Evolutionary conservation across 1,140 invertebrate genomes (phyloP), one percentile per base, ranked within the genome.

Genomic region (Apis florea): DNA sequence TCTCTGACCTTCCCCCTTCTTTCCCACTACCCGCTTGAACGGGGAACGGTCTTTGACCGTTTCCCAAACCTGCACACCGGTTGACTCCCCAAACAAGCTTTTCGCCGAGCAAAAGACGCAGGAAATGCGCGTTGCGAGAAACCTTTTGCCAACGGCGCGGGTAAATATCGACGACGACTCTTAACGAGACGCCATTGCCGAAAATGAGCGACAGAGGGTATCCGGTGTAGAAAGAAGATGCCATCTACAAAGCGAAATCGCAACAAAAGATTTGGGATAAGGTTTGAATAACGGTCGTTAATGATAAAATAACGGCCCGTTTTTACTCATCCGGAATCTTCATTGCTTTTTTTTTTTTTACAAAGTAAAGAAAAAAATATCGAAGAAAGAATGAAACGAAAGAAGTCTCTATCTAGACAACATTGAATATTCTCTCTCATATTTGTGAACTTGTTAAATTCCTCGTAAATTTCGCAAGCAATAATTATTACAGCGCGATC

Each of bases 301-400:
- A 54, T 17, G 63, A 17, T 12, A 15, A 13, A 15, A 83, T 88
- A 87, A 85, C 87, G 83, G 53, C 75, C 73, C 83, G 83, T 87
- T 86, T 83, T 83, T 73, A 19, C 31, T 64, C 17, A 19, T 64
- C 26, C 5, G 12, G 10, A 19, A 64, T 19, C 24, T 61, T 15
- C 5, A 0, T 26, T 24, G 6, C 2, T 63, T 3, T 26, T 63
- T 26, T 10, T 3, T 21, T 4, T 76, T 75, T 66, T 59, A 68
- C 26, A 40, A 40, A 40, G 31, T 3, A 31, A 31, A 2, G 4
- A 31, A 31, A 26, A 9, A n/a, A 31, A 63, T 63, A 17, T 3
- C 15, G 9, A 19, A n/a, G 26, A 1, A 17, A 15, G 13, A 13
- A 63, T 8, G 26, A 6, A 31, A 26, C 2, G 24, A 15, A 31